Evolutionary conservation across 2,888 invertebrate species (phyloP), one percentile per base, ranked within the genome.

Genomic region (Tachina lurida): DNA sequence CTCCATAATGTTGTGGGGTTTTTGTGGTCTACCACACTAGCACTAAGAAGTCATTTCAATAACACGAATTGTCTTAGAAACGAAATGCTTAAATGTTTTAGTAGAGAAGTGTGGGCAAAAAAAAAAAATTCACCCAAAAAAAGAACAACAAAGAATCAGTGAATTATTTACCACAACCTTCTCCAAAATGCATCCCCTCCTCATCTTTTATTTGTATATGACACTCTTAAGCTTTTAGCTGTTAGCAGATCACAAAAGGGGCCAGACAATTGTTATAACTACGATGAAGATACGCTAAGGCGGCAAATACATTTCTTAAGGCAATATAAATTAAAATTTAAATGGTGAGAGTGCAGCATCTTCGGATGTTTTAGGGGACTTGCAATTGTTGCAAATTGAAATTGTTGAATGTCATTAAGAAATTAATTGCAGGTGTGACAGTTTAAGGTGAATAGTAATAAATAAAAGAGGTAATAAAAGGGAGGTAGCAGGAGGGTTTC

Each of bases 401-500:
- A 79, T 79, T 83, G 78, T 83, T 71, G 65, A 78, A 56, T 86
- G 86, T 79, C 86, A 86, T 83, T 79, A 79, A 49, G 58, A 75
- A 83, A 86, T 86, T 86, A 86, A 86, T 86, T 86, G 67, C 79
- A 83, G 70, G 82, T 75, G 82, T 82, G 85, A 86, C 82, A 75
- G 63, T 74, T 45, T n/a, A 58, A 70, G 82, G 78, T 82, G 70
- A 85, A 77, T 62, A 63, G 56, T 70, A 82, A 85, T 85, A 78
- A 78, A 84, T 81, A 68, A 75, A 81, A 62, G 43, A 15, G 13
- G 31, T 47, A 39, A 47, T 67, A 19, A 58, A 56, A 39, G 54
- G 45, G n/a, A 7, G 31, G 31, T 7, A 31, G 31, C 7, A 31
- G 31, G 31, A 31, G 31, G 31, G 31, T 3, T 4, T 4, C 3